phyloP scores from a whole-genome alignment of 2,888 invertebrate genomes.

The Tachystola acroxantha region DNA sequence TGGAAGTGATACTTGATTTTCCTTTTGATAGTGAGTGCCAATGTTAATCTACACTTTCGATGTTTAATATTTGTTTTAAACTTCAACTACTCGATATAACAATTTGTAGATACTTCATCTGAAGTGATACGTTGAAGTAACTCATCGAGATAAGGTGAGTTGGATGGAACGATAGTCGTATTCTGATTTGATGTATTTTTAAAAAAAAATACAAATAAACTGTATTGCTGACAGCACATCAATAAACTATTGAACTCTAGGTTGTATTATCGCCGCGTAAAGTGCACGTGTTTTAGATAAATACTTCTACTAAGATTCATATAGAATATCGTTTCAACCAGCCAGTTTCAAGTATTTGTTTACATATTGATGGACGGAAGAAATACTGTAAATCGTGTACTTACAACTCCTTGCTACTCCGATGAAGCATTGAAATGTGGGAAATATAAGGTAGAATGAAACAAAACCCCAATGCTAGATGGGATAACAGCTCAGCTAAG shows the following conservation, averaged over 20 bases:
- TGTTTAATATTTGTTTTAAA: neutral
- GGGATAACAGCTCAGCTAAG: too few relatives aligned
- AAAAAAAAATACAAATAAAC: too few relatives aligned
- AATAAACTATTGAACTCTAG: too few relatives aligned
- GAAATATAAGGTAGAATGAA: slow-evolving; percentile 1
- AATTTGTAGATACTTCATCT: slow-evolving; percentile 5
- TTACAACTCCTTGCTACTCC: slow-evolving; percentile 76
- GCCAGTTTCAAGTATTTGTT: slow-evolving; percentile 14
- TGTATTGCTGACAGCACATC: too few relatives aligned
- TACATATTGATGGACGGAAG: slow-evolving; percentile 13
- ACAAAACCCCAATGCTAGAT: neutral
- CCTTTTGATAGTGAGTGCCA: neutral
- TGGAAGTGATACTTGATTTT: neutral
- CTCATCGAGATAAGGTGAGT: too few relatives aligned
- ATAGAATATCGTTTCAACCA: slow-evolving; percentile 2
- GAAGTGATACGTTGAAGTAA: neutral
- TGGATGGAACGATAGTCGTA: too few relatives aligned
- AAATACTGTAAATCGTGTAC: slow-evolving; percentile 30
- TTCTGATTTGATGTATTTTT: too few relatives aligned
- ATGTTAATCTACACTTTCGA: slow-evolving; percentile 1
- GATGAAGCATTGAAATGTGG: slow-evolving; percentile 50
- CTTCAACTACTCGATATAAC: slow-evolving; percentile 5
- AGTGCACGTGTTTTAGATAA: too few relatives aligned
- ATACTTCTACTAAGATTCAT: too few relatives aligned
- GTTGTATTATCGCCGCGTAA: too few relatives aligned